phyloP scores from a whole-genome alignment of 1,140 invertebrate species.

The Meloidogyne chitwoodi region DNA sequence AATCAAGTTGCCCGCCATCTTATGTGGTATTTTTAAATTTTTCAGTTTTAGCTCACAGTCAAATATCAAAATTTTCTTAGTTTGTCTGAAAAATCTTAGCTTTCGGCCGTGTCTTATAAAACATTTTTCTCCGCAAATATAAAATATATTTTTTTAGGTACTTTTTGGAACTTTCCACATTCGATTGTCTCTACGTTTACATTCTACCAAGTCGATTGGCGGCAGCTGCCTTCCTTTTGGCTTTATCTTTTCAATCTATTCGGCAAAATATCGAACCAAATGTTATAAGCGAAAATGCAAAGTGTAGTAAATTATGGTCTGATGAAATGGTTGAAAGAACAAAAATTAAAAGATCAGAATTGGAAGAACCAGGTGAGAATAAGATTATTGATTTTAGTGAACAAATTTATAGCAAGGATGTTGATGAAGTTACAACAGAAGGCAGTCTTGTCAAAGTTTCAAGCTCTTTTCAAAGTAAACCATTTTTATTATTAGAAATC shows the following conservation, averaged over 20 bases:
- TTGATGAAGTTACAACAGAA: neutral
- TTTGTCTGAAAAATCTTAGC: too few relatives aligned
- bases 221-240: slow-evolving; percentile 30
- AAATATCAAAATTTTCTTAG: neutral
- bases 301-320: neutral
- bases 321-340: slow-evolving; percentile 1
- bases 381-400: neutral
- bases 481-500: too few relatives aligned
- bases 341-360: neutral
- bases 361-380: neutral
- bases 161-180: slow-evolving; percentile 29
- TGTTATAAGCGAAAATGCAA: neutral
- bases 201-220: slow-evolving; percentile 23
- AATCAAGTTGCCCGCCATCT: neutral
- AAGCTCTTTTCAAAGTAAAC: neutral
- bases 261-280: neutral
- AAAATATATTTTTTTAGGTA: slow-evolving; percentile 13
- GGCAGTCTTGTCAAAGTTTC: neutral
- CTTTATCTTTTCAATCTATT: neutral
- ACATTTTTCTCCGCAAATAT: neutral
- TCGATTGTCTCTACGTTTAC: slow-evolving; percentile 19
- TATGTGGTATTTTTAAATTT: slow-evolving; percentile 14
- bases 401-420: neutral
- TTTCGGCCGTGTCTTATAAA: neutral
- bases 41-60: too few relatives aligned